Evolutionary conservation across 1,140 invertebrate species (phyloP), one percentile per base, ranked within the genome.

Genomic region (Trichonephila clavipes): DNA sequence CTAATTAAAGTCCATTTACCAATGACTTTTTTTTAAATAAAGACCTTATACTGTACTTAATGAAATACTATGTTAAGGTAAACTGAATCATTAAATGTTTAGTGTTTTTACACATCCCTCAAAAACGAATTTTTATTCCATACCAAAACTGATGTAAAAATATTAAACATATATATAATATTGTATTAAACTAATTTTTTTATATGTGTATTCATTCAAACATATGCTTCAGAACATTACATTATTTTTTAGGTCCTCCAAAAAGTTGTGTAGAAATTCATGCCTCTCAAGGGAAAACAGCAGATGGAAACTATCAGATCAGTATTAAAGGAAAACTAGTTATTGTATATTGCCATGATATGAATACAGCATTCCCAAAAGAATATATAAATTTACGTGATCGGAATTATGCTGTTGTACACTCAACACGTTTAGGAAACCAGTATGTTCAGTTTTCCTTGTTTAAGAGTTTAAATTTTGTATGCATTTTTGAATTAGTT

Each of bases 341-440:
- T 72, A 94, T 94, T 88, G 95, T 96, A 94, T 98, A 98, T 95
- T 98, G 98, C 95, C 96, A 97, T 93, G 96, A 96, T 77, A 98
- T 98, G 97, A 96, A 96, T 81, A 96, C 96, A 2, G 93, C 95
- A 0, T 95, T 96, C 44, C 98, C 98, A 0, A 96, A 96, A 88
- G 98, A 98, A 95, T 98, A 97, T 95, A 95, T 98, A 1, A 97
- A 96, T 8, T 95, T 98, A 66, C 96, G 96, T 24, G 92, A 88
- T 28, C 18, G 62, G 21, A 93, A 93, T 88, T 93, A 85, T 88
- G 92, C 92, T 24, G 69, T 81, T 19, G 82, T 93, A 77, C 85
- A 93, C 88, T 93, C 92, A 19, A 40, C 83, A 18, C 21, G 12
- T 28, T 69, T 88, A 6, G 66, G 58, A 40, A 88, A 44, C 34